Evolutionary conservation across 53 echinoderm and acorn worm genomes (phyloP).

Genomic region (Glandiceps talaboti): DNA sequence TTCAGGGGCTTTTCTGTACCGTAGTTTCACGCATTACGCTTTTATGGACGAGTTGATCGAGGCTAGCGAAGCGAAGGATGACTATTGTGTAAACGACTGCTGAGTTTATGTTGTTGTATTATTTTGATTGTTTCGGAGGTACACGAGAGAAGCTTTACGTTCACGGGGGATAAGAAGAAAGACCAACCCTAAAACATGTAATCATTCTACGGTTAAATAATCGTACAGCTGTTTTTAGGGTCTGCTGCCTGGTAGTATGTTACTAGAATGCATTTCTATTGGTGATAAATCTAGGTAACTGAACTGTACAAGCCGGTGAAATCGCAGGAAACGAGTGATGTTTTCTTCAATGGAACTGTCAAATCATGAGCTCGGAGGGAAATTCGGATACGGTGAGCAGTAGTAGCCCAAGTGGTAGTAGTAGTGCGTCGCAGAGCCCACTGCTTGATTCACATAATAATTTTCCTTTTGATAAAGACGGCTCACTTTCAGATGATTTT

Average conservation of each 20-base stretch:
- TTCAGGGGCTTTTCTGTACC: background rate
- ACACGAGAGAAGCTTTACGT: background rate
- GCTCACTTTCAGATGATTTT: background rate
- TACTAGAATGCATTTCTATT: too few relatives aligned
- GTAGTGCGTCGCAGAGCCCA: background rate
- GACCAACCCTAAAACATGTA: background rate
- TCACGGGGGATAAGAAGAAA: background rate
- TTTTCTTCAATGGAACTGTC: background rate
- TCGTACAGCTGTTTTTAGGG: background rate
- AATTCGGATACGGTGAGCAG: background rate
- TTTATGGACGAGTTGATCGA: background rate
- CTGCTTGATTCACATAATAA: background rate
- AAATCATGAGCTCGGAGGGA: background rate
- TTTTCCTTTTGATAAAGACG: background rate
- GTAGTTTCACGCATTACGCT: background rate
- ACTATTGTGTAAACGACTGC: background rate
- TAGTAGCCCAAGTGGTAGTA: background rate
- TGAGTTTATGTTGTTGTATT: background rate
- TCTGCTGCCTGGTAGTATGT: too few relatives aligned
- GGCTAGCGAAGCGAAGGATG: background rate
- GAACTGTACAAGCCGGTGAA: background rate
- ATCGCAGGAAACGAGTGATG: background rate
- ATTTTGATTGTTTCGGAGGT: background rate
- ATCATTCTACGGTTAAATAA: background rate
- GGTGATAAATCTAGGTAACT: background rate